These are phyloP conservation scores for Spialia ferax DNA, from an alignment of 2,888 invertebrate genomes.

Conservation along the genomic window DNA sequence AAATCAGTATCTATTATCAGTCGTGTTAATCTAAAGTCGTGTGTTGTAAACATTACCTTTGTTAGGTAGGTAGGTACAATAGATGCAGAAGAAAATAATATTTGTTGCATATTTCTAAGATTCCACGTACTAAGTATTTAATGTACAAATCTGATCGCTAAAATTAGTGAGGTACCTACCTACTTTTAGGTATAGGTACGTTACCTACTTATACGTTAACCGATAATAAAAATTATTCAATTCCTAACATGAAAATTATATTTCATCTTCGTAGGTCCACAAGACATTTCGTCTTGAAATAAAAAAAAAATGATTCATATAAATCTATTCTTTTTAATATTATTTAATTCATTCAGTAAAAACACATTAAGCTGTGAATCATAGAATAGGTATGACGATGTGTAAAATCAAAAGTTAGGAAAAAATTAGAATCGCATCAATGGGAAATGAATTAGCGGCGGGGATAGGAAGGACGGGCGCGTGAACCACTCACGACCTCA, in stretches of 20 bases:
- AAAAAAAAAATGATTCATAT: too few species aligned
- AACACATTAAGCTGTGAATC: constrained; percentile 23
- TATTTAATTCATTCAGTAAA: neutral
- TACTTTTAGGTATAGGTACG: too few species aligned
- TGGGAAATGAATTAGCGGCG: constrained; percentile 58
- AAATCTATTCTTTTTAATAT: neutral
- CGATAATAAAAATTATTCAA: too few species aligned
- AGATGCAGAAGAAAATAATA: too few species aligned
- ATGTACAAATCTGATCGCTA: neutral
- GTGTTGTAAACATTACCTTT: neutral
- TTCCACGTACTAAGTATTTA: too few species aligned
- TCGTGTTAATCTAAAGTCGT: neutral
- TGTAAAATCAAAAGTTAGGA: constrained; percentile 20
- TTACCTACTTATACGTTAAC: too few species aligned
- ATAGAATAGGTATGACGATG: neutral
- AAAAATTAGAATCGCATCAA: constrained; percentile 52
- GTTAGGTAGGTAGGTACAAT: too few species aligned
- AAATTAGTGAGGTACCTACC: too few species aligned
- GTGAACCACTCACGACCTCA: constrained; percentile 47
- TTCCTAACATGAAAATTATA: too few species aligned
- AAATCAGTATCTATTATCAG: neutral
- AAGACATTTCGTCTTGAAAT: too few species aligned
- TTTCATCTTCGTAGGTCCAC: too few species aligned
- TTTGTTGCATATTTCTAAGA: too few species aligned
- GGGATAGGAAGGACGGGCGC: constrained; percentile 62